phyloP scores from a whole-genome alignment of 64 coral and sea anemone genomes.

The Trachythela sp. region DNA sequence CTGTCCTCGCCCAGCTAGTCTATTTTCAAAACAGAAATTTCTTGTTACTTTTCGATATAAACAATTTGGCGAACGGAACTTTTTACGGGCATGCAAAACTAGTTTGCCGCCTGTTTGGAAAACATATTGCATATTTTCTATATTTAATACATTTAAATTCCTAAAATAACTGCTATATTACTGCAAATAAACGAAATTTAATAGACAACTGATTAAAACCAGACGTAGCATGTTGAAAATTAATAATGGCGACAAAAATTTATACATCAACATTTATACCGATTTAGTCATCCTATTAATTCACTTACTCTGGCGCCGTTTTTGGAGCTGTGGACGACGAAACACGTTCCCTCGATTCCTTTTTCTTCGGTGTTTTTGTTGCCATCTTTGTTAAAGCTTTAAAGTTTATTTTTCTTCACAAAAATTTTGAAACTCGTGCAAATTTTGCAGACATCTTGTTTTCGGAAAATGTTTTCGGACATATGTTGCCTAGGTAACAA shows the following conservation, averaged over 20 bases:
- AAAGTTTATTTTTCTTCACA: not conserved
- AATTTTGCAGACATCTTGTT: not conserved
- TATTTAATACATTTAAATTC: not conserved
- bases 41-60: too few species aligned
- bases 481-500: not conserved
- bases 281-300: too few species aligned
- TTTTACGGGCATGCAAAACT: too few species aligned
- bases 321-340: constrained; percentile 60
- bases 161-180: not conserved
- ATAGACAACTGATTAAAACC: not conserved
- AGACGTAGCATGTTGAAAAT: not conserved
- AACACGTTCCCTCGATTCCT: constrained; percentile 93
- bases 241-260: too few species aligned
- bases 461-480: not conserved
- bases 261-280: too few species aligned
- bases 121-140: too few species aligned
- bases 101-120: too few species aligned
- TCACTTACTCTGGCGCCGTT: constrained; percentile 68
- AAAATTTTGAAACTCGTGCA: not conserved
- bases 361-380: constrained; percentile 93
- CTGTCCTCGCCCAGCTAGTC: too few species aligned
- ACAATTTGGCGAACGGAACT: too few species aligned
- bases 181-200: not conserved
- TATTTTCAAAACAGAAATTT: too few species aligned
- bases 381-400: constrained; percentile 54